Evolutionary conservation across 2,113 vertebrate genomes (phyloP).

Genomic region (Phodopus roborovskii): DNA sequence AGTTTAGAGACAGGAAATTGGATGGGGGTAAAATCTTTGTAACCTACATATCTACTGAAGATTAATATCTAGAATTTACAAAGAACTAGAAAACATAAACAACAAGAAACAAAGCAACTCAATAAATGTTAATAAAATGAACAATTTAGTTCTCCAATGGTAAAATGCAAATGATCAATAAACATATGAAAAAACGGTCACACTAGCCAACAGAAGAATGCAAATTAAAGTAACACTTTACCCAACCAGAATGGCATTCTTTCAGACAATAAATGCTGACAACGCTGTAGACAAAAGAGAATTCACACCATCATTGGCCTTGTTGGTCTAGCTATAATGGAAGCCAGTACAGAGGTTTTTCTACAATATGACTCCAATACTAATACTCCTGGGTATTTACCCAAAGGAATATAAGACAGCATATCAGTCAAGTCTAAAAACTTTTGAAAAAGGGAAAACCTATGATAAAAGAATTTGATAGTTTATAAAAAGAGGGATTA

Average conservation of each 20-base stretch:
- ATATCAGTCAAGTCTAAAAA: background rate
- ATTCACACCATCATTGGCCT: background rate
- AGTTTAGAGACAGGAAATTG: background rate
- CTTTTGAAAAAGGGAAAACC: background rate
- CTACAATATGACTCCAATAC: background rate
- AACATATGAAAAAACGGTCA: background rate
- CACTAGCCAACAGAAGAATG: background rate
- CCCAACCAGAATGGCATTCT: background rate
- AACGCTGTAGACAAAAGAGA: background rate
- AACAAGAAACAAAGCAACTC: background rate
- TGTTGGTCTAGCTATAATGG: background rate
- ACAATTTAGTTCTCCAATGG: background rate
- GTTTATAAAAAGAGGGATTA: slow-evolving; percentile 47
- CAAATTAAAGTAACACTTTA: background rate
- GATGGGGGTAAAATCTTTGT: background rate
- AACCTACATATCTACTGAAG: background rate
- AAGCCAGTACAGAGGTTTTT: background rate
- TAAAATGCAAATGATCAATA: background rate
- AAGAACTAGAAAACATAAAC: background rate
- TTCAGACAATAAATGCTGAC: background rate
- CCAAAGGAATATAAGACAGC: background rate
- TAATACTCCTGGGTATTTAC: background rate
- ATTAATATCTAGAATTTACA: background rate
- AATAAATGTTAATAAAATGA: background rate
- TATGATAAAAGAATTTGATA: slow-evolving; percentile 3